Base-by-base conservation (phyloP, 37 sponge, comb jelly and placozoan species). In the Beroe forskalii region DNA sequence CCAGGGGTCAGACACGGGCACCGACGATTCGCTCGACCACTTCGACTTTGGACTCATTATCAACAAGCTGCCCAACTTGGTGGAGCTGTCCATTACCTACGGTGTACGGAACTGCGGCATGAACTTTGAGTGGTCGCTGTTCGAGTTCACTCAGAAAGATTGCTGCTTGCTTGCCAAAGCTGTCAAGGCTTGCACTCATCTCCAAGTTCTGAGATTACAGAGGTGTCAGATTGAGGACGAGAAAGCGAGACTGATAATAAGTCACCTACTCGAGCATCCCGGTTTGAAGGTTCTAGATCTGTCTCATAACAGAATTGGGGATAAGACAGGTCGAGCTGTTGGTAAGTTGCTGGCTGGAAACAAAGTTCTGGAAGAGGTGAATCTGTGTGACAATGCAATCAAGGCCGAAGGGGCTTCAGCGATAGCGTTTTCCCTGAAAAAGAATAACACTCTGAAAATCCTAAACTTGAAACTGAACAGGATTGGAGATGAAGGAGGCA, bases 111-210 rank as follows among this genome's bases (percentile, higher is more conserved):
- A 93, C 72, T 95, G 95, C 94, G 97, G 97, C 0, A 97, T 97
- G 97, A 97, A 97, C 90, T 97, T 97, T 90, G 95, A 95, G 61
- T 97, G 97, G 97, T 92, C 90, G 0, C 90, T 97, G 35, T 95
- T 94, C 60, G 91, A 97, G 61, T 97, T 97, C 91, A 97, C 97
- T 1, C 40, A 39, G 14, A 67, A 64, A 12, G 97, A 97, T 92
- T 95, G 97, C 86, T 63, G 60, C 62, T 40, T 80, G 32, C 67
- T 97, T 2, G 89, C 93, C 75, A 90, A 92, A 75, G 97, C 92
- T 4, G 41, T 94, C 0, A 93, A 94, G 75, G 67, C 92, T 39
- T 91, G 94, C 32, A 92, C 69, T 48, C 89, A 91, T 6, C 90
- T 91, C 19, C 62, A 62, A 55, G 62, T 91, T 32, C 33, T 91